Conservation (phyloP, 2,113 vertebrate species). For the Gnathonemus longibarbis region DNA sequence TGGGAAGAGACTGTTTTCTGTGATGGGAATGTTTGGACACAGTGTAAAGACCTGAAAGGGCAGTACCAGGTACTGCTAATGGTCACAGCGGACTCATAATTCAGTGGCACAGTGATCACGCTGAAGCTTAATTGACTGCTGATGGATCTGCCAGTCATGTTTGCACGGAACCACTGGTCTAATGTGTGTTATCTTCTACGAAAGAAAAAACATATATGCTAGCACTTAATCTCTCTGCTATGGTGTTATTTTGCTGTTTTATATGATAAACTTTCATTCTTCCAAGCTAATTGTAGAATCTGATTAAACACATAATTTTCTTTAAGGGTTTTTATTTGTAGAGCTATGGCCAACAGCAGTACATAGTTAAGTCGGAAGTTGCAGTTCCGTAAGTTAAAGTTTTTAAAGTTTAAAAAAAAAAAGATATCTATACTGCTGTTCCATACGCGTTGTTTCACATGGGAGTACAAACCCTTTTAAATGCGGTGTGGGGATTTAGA, state of each 20-base stretch:
- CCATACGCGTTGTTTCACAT: not conserved
- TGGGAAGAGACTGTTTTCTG: constrained; percentile 15
- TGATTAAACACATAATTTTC: not conserved
- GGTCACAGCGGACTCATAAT: not conserved
- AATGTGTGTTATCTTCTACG: not conserved
- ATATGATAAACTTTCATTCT: not conserved
- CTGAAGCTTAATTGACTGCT: not conserved
- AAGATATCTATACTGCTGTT: not conserved
- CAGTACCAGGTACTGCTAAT: not conserved
- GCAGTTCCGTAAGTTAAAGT: not conserved
- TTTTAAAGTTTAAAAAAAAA: not conserved
- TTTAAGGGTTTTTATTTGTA: not conserved
- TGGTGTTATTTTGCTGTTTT: not conserved
- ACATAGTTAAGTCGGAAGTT: not conserved
- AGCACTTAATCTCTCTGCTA: not conserved
- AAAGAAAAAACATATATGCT: not conserved
- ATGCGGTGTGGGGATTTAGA: not conserved
- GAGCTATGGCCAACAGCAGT: not conserved
- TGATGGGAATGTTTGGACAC: not conserved
- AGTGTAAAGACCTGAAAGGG: not conserved
- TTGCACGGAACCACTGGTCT: not conserved
- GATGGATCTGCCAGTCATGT: not conserved
- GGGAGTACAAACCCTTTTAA: not conserved
- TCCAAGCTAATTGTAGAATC: not conserved
- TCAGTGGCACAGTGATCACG: not conserved